Evolutionary conservation across 2,888 invertebrate genomes (phyloP), one percentile per base, ranked within the genome.

Genomic region (Athrips mouffetella): DNA sequence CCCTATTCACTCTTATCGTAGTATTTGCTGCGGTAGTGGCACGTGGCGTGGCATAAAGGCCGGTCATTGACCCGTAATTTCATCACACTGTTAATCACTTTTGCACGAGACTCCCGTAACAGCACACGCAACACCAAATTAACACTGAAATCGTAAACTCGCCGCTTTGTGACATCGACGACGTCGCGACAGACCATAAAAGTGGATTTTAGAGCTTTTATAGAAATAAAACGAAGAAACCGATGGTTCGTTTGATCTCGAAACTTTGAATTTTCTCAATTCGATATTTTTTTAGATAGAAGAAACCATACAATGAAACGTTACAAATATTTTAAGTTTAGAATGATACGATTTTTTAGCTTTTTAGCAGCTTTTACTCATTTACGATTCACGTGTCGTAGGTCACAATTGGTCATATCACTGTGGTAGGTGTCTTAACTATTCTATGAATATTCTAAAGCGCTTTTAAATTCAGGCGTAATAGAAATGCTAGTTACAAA

Each of bases 21-120:
- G 33, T 33, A 33, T 29, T 18, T 33, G 15, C 21, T 23, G 29
- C 29, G 21, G 13, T 25, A 21, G 29, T 23, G 37, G 30, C 39
- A 37, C 15, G 27, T 15, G 37, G 37, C 33, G 50, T 37, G 62
- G 58, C 81, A 76, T 75, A 75, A 76, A 78, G 80, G 81, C 73
- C 82, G 83, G 83, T 73, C 82, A 63, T 64, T 72, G 82, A 80
- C 80, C 83, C 63, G 60, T 30, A 65, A 65, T 70, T 70, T 75
- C 65, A 70, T 60, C 65, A 63, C 72, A 74, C 78, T 71, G 77
- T 76, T 82, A 81, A 79, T 78, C 75, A 79, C 76, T 80, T 82
- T 81, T 68, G 72, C 76, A 69, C 62, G 65, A 68, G 65, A 66
- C 63, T 57, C 65, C 60, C 56, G 44, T 49, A 55, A 61, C 62